phyloP scores from a whole-genome alignment of 1,140 invertebrate genomes.

The Heliconius nattereri region DNA sequence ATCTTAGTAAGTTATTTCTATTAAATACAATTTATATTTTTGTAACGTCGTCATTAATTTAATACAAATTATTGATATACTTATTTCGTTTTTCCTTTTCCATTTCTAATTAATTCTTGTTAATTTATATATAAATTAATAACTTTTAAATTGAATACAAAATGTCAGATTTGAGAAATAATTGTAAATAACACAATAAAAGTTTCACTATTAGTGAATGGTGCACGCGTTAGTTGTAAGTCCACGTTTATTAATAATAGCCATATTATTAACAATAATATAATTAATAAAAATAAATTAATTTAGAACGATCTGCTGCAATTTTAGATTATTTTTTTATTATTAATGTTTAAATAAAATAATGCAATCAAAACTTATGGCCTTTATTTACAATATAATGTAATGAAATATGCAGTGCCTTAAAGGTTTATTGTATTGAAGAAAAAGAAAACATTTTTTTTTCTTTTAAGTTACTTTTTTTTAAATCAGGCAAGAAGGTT shows the following conservation, averaged over 20 bases:
- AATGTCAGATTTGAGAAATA: neutral
- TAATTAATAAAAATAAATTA: slow-evolving; percentile 24
- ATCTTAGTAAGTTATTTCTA: too few species aligned
- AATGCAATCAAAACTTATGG: neutral
- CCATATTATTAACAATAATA: slow-evolving; percentile 40
- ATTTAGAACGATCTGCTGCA: slow-evolving; percentile 39
- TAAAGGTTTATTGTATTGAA: neutral
- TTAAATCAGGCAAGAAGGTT: too few species aligned
- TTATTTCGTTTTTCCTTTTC: neutral
- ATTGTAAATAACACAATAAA: neutral
- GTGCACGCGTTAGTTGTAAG: neutral
- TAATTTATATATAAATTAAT: neutral
- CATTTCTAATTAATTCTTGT: neutral
- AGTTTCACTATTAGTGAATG: slow-evolving; percentile 6
- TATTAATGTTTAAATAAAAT: neutral
- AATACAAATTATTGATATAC: neutral
- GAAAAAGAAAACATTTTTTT: neutral
- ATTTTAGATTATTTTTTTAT: slow-evolving; percentile 29
- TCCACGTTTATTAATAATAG: slow-evolving; percentile 35
- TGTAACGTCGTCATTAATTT: too few species aligned
- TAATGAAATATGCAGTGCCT: neutral
- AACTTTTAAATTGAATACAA: neutral
- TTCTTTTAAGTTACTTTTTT: too few species aligned
- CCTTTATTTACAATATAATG: slow-evolving; percentile 12
- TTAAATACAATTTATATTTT: too few species aligned